Base-by-base conservation (phyloP, 2,797 vertebrate species). In the Crax fasciolata region DNA sequence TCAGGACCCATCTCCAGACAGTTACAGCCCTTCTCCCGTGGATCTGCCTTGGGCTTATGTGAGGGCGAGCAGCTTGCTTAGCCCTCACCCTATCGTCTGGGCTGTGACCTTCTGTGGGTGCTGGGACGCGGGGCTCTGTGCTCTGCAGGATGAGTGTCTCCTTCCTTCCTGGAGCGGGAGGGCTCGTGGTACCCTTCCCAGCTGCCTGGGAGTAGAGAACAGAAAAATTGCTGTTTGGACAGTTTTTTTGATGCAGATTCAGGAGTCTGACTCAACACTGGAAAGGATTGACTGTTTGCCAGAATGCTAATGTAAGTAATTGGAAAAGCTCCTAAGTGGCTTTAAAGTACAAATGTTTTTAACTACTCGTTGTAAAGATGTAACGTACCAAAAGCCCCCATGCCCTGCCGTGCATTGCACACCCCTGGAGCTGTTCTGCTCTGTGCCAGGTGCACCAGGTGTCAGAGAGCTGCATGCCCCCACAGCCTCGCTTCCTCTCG, bases 341-440 rank as follows among this genome's bases (percentile, higher is more conserved):
- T 94, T 91, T 91, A 44, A 94, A 94, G 80, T 94, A 79, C 93
- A 94, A 91, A 91, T 87, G 73, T 93, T 93, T 96, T 96, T 95
- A 96, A 94, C 92, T 95, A 71, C 48, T 96, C 15, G 17, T 86
- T 82, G 80, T 84, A 87, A 93, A 87, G 74, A 43, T 84, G 35
- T 11, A 77, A 84, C 1, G 15, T 77, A 70, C 32, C 14, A 11
- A 75, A 32, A 57, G n/a, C n/a, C 55, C 19, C 19, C 20, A 17
- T 8, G 8, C 54, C 30, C 28, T n/a, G 52, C 28, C 17, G 1
- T 28, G 51, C 28, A 93, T 86, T 77, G 68, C 58, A 70, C 4
- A 4, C 54, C 66, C 62, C 71, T 74, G 71, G 49, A 73, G 48
- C 49, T 5, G 2, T 52, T 73, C 52, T 51, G 8, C 38, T 67